Base-by-base conservation (phyloP, 2,888 invertebrate species). In the Poecilobothrus nobilitatus region DNA sequence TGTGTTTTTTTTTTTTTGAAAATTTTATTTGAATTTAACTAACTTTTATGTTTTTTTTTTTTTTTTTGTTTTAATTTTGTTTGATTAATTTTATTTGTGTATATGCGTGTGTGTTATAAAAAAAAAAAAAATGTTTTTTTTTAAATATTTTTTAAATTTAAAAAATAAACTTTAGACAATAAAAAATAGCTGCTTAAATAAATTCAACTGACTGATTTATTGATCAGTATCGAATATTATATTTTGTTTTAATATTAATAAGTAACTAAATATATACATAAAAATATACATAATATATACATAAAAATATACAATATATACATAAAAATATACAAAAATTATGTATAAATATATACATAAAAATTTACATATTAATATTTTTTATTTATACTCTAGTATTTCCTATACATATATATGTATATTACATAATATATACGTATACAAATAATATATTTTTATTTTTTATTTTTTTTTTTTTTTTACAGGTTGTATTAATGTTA, bases 401-500 rank as follows among this genome's bases (percentile, higher is more conserved):
- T n/a, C n/a, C n/a, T n/a, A n/a, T n/a, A n/a, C n/a, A n/a, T n/a
- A n/a, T n/a, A n/a, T n/a, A n/a, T n/a, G n/a, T 44, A 44, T 44
- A 44, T 44, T 44, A 12, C 15, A 34, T 44, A 44, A 44, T 44
- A 9, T 44, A 15, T n/a, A n/a, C n/a, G n/a, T n/a, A n/a, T n/a
- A n/a, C n/a, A 21, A n/a, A 18, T 10, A 6, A 53, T 53, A 18
- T 15, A 44, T 33, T 33, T 63, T 44, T 69, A 62, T 66, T 64
- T 66, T 68, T 70, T 67, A 69, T 34, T 68, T 61, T 70, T 44
- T 67, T 74, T 63, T 67, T 72, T 71, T 72, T 70, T 69, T 79
- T 82, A 66, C 87, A 97, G 97, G 97, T 97, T 76, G 95, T 97
- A 68, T 84, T 97, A 78, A 88, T 97, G 83, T 86, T 96, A 74